Base-by-base conservation (phyloP, 1,140 invertebrate species). In the Tyrophagus putrescentiae region DNA sequence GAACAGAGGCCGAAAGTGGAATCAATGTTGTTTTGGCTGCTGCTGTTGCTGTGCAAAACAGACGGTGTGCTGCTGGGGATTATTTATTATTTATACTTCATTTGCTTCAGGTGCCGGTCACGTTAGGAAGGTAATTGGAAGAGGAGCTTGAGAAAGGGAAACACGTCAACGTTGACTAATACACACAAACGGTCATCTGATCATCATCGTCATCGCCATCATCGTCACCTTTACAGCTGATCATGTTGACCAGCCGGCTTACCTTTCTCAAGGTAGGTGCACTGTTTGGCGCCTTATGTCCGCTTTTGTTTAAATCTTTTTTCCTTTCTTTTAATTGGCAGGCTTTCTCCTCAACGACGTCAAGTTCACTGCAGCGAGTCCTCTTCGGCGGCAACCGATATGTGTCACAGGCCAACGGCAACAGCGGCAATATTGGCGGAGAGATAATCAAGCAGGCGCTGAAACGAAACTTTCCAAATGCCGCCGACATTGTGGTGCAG, bases 391-490 rank as follows among this genome's bases (percentile, higher is more conserved):
- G 45, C 9, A 48, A 7, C 31, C 45, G 52, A 11, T 31, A 3
- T 2, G 52, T 54, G 11, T 54, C 52, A 29, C 52, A 54, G 27
- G 32, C 52, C 18, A 21, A 48, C 13, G 7, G 7, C 7, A 48
- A 48, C 45, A 18, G 21, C n/a, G 4, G 13, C 3, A 9, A 13
- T 2, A 32, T 32, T 3, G 27, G 52, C 25, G 52, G 11, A 18
- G 52, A 54, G 21, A 16, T 33, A 21, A 54, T 54, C 28, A 54
- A 54, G 2, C 13, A 54, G 21, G 13, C 27, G 13, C 39, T 54
- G 27, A 54, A 54, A 27, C 13, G 25, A 31, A 27, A 42, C 6
- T 59, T 59, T 29, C 57, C 57, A 42, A 45, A 59, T 13, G 57
- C 57, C 13, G 1, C 6, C 11, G 44, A 53, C 27, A 56, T 61